These are phyloP conservation scores for Epizoanthus ramosus DNA, from an alignment of 92 coral and sea anemone species.

Conservation along the genomic window DNA sequence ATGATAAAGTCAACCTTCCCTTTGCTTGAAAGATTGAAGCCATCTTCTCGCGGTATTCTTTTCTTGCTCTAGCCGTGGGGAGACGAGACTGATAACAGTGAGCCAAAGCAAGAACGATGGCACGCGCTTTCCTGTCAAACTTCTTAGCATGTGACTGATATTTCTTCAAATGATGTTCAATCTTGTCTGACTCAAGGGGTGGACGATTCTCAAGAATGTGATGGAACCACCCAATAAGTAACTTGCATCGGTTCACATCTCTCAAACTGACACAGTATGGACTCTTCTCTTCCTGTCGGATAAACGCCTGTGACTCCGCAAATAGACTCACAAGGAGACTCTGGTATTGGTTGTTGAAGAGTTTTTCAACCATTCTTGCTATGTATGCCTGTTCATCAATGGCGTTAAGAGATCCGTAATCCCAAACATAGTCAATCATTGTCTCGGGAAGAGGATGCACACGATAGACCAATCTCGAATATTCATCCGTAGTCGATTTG, in stretches of 20 bases:
- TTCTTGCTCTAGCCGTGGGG: constrained; percentile 66
- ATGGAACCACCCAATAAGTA: constrained; percentile 82
- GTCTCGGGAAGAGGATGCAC: constrained; percentile 98
- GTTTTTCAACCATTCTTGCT: constrained; percentile 83
- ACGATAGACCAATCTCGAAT: constrained; percentile 89
- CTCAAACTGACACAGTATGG: constrained; percentile 90
- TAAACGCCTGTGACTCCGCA: constrained; percentile 77
- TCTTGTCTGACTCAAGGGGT: constrained; percentile 11
- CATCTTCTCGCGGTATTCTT: constrained; percentile 63
- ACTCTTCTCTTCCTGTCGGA: constrained; percentile 70
- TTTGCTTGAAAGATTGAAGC: constrained; percentile 49
- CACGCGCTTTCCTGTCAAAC: constrained; percentile 1
- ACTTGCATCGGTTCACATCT: constrained; percentile 82
- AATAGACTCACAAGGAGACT: constrained; percentile 68
- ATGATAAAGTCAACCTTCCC: neutral
- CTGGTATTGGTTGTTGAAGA: constrained; percentile 45
- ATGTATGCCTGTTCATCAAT: constrained; percentile 86
- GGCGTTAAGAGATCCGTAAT: constrained; percentile 81
- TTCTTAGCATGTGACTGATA: constrained; percentile 34
- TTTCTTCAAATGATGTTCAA: constrained; percentile 26
- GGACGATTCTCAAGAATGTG: constrained; percentile 49
- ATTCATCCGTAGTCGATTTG: constrained; percentile 84
- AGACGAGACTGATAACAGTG: constrained; percentile 95
- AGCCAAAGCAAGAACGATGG: constrained; percentile 86
- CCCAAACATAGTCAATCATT: constrained; percentile 99